Conservation (phyloP, 2,797 vertebrate species). For the Enteromius treurensis region DNA sequence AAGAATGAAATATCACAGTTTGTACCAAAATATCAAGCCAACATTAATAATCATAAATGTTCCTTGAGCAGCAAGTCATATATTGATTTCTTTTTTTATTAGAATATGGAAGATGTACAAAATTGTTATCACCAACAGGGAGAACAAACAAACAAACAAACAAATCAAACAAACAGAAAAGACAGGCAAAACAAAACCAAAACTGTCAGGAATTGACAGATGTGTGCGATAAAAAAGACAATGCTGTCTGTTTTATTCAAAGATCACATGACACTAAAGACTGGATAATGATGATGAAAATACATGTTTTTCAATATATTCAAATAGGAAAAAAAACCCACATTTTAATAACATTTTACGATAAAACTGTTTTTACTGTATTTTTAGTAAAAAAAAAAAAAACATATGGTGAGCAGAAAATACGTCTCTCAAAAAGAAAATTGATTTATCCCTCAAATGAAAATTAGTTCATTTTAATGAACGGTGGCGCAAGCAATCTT, state of each 20-base stretch:
- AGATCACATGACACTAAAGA: not conserved
- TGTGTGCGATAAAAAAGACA: no score
- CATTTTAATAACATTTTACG: not conserved
- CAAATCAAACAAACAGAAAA: no score
- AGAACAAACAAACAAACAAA: no score
- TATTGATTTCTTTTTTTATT: not conserved
- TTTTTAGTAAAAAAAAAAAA: not conserved
- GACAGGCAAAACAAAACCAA: no score
- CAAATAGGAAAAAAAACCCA: not conserved
- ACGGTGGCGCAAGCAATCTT: not conserved
- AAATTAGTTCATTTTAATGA: not conserved
- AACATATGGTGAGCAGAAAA: not conserved
- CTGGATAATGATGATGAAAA: constrained; percentile 2
- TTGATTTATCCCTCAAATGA: not conserved
- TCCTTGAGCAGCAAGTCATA: not conserved
- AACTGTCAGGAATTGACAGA: no score
- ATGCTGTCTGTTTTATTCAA: not conserved
- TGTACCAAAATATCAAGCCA: not conserved
- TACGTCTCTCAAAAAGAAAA: not conserved
- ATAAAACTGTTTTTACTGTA: not conserved
- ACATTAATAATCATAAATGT: not conserved
- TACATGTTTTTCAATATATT: not conserved
- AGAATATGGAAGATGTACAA: no score
- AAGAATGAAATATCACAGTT: no score
- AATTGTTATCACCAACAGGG: no score